phyloP scores from a whole-genome alignment of 2,888 invertebrate genomes.

The Acleris emargana region DNA sequence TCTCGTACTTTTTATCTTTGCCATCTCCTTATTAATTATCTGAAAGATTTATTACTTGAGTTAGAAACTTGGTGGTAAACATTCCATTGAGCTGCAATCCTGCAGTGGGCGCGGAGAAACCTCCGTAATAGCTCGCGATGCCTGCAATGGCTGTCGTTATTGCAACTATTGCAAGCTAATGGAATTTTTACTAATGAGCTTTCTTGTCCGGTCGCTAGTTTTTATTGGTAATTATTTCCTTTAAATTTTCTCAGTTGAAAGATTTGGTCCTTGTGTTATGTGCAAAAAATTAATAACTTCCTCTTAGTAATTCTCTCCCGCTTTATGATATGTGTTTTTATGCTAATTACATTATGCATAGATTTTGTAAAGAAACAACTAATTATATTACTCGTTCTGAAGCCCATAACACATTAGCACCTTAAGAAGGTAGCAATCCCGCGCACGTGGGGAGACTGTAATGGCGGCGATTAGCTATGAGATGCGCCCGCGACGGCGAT shows the following conservation, averaged over 20 bases:
- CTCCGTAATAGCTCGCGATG: slow-evolving; percentile 6
- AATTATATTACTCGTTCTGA: not conserved
- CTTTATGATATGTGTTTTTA: too few relatives aligned
- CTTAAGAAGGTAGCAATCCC: slow-evolving; percentile 1
- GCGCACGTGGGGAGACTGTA: slow-evolving; percentile 5
- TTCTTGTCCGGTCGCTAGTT: slow-evolving; percentile 22
- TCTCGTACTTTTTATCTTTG: slow-evolving; percentile 20
- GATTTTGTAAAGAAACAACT: too few relatives aligned
- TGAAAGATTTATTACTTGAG: slow-evolving; percentile 23
- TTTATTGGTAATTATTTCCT: slow-evolving; percentile 21
- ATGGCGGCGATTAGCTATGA: slow-evolving; percentile 21
- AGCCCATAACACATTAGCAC: slow-evolving; percentile 15
- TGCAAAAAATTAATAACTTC: too few relatives aligned
- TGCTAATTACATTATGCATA: too few relatives aligned
- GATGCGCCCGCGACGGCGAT: slow-evolving; percentile 9
- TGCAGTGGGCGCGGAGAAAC: slow-evolving; percentile 17
- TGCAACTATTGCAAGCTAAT: slow-evolving; percentile 13
- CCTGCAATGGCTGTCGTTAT: slow-evolving; percentile 8
- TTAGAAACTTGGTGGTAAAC: slow-evolving; percentile 20
- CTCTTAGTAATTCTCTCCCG: too few relatives aligned
- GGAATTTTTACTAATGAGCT: slow-evolving; percentile 31
- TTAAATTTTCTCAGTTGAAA: slow-evolving; percentile 1
- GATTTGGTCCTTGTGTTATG: not conserved
- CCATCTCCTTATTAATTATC: slow-evolving; percentile 25
- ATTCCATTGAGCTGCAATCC: slow-evolving; percentile 22